A percentile compares a stretch with the other conserved stretches of the same genome.
Conservation (phyloP, 2,888 invertebrate genomes). For the Molanna angustata region DNA sequence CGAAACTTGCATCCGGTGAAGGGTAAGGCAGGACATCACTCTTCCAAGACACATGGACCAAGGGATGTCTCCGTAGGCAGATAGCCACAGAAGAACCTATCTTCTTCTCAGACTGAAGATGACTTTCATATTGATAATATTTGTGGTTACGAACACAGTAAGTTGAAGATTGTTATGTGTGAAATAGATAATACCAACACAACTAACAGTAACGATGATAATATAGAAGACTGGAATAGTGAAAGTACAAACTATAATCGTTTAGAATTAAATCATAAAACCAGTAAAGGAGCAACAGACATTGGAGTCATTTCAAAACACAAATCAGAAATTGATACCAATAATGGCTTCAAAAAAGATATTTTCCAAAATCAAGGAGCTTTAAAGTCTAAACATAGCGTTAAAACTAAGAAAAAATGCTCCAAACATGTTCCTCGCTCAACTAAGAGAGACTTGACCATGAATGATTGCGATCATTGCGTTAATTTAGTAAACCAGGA, state of each 20-base stretch:
- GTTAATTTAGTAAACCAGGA: not conserved
- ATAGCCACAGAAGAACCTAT: conserved; percentile 17
- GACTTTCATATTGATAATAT: conserved; percentile 1
- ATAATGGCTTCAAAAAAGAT: too few species aligned
- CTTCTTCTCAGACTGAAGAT: not conserved
- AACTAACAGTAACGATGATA: not conserved
- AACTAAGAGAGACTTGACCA: not conserved
- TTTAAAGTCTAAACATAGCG: too few species aligned
- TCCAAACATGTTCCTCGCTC: not conserved
- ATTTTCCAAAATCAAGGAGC: too few species aligned
- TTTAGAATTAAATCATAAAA: too few species aligned
- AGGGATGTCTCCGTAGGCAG: conserved; percentile 22
- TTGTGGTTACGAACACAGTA: not conserved
- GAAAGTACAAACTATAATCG: not conserved
- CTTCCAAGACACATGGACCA: conserved; percentile 6
- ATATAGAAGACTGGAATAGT: not conserved
- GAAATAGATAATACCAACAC: too few species aligned
- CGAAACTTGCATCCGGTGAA: conserved; percentile 35
- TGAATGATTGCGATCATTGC: not conserved
- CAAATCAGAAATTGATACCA: too few species aligned
- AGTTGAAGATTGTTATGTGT: too few species aligned
- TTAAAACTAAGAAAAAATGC: too few species aligned
- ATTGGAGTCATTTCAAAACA: too few species aligned
- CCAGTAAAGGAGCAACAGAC: too few species aligned
- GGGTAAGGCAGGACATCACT: conserved; percentile 1